Evolutionary conservation across 2,888 invertebrate species (phyloP), one percentile per base, ranked within the genome.

Genomic region (Meganola albula): DNA sequence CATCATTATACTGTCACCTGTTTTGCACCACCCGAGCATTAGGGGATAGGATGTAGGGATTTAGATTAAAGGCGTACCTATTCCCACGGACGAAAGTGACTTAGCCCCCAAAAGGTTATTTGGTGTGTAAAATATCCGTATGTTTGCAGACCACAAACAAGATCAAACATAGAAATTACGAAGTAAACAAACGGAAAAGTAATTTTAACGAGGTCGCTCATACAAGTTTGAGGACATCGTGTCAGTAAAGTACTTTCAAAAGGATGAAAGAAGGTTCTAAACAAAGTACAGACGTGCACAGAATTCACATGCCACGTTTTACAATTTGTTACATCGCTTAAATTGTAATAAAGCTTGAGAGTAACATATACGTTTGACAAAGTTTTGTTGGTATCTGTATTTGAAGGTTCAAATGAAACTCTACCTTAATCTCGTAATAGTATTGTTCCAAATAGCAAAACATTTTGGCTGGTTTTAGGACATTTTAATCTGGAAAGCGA

Each of bases 301-400:
- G 79, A 82, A 79, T 82, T 66, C 71, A 50, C 66, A 68, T 74
- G 62, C 68, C 73, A 64, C 72, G 72, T 76, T 77, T 79, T 74
- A 82, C 78, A 79, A 82, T 82, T 82, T 79, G 79, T 82, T 74
- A 76, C 75, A 77, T 73, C 71, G 70, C 77, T 79, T 80, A 79
- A 78, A 82, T 80, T 80, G 78, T 80, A 79, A 79, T 80, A 78
- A 79, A 80, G 72, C 73, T 76, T 64, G 68, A 53, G 59, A 68
- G 76, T 73, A 77, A 78, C 74, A 73, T 70, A 74, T 72, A 69
- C 64, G 53, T 58, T 55, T 43, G 32, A 34, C 44, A 55, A 35
- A 44, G 57, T 54, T 40, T 44, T 49, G 33, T 31, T 36, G 52
- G 43, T 53, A 71, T 58, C 53, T 48, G 45, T 37, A 26, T 4